Base-by-base conservation (phyloP, 2,888 invertebrate genomes). In the Ellobium chinense region DNA sequence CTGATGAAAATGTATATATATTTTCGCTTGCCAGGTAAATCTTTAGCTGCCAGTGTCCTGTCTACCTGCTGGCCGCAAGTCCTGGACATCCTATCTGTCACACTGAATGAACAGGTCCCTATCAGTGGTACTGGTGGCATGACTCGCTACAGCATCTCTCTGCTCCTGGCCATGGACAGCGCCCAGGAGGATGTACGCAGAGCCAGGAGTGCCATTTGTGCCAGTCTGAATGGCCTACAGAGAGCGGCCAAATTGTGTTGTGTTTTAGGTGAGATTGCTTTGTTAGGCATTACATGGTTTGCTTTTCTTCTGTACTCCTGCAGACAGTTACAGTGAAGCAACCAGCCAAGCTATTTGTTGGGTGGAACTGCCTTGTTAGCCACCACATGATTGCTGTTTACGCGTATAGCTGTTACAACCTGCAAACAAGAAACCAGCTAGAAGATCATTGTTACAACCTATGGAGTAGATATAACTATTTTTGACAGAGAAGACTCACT, bases 51-150 rank as follows among this genome's bases (percentile, higher is more conserved):
- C 3, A 91, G 96, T 80, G 95, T 98, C 54, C 93, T 98, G 72
- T 97, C 97, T 0, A 97, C 97, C 88, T 97, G 97, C 89, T 98
- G 98, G 98, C 96, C 96, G 58, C 97, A 97, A 0, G 96, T 98
- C 94, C 95, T 98, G 82, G 96, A 96, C 24, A 97, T 98, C 0
- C 93, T 98, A 24, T 97, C 97, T 66, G 95, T 96, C 0, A 96
- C 96, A 0, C 93, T 97, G 76, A 95, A 88, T 77, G 91, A 90
- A 5, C 89, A 90, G 56, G 90, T 90, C 80, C 88, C 90, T 7
- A 90, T 92, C 86, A 93, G 93, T 31, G 93, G 91, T 76, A 89
- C 93, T 95, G 75, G 80, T 18, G 31, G 62, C 18, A 54, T 73
- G 65, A 58, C 66, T n/a, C 62, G 75, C 27, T 73, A 94, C 85